Conservation (phyloP, 2,888 invertebrate genomes). For the Ellobium chinense region DNA sequence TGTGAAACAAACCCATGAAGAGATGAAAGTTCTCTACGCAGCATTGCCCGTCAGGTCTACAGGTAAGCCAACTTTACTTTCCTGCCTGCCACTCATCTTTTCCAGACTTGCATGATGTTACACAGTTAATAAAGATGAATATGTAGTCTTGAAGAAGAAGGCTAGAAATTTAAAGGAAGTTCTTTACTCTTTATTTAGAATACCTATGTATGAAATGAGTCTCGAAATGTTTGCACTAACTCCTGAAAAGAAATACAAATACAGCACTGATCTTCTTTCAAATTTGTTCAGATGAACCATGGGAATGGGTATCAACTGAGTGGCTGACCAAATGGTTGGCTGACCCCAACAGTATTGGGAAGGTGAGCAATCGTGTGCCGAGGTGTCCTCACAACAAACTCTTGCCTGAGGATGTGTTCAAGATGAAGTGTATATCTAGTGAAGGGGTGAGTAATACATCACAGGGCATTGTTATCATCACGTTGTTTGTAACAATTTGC, state of each 20-base stretch:
- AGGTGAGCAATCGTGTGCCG: slow-evolving; percentile 32
- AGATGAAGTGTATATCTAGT: slow-evolving; percentile 40
- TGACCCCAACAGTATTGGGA: slow-evolving; percentile 52
- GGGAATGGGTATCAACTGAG: slow-evolving; percentile 81
- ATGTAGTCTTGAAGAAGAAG: no score
- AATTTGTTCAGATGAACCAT: slow-evolving; percentile 59
- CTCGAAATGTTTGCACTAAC: no score
- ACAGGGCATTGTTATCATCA: no score
- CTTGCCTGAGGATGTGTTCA: slow-evolving; percentile 37
- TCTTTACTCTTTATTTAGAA: no score
- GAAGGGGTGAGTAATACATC: slow-evolving; percentile 37
- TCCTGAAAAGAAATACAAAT: no score
- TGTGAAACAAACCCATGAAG: slow-evolving; percentile 33
- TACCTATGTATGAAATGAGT: no score
- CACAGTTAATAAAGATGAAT: no score
- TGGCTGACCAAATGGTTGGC: slow-evolving; percentile 82
- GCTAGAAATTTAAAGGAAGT: no score
- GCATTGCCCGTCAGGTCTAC: slow-evolving; percentile 30
- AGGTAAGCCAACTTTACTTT: slow-evolving; percentile 9
- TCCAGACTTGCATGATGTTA: no score
- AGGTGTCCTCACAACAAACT: slow-evolving; percentile 42
- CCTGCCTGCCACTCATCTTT: no score
- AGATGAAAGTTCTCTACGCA: slow-evolving; percentile 29
- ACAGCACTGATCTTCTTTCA: no score
- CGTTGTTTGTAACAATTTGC: no score